phyloP scores from a whole-genome alignment of 2,888 invertebrate genomes.

The Acleris sparsana region DNA sequence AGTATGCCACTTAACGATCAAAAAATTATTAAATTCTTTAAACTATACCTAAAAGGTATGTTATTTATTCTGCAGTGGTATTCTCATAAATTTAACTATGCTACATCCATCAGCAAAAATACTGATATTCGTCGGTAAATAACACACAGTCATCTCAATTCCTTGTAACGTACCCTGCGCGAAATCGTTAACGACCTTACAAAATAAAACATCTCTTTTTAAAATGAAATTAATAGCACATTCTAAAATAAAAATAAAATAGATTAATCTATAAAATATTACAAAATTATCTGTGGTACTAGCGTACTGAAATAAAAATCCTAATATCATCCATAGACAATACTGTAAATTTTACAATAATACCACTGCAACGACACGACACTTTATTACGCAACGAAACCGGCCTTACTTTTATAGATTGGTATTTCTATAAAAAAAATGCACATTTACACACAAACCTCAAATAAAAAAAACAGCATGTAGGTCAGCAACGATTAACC shows the following conservation, averaged over 20 bases:
- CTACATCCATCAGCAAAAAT: slow-evolving; percentile 18
- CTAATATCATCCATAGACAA: slow-evolving; percentile 20
- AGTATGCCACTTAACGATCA: no score
- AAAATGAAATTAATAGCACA: slow-evolving; percentile 14
- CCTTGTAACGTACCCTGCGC: slow-evolving; percentile 34
- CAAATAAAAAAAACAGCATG: no score
- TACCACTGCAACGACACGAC: slow-evolving; percentile 40
- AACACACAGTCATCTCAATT: slow-evolving; percentile 28
- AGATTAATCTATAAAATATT: background rate
- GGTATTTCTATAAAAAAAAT: no score
- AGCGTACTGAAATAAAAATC: slow-evolving; percentile 17
- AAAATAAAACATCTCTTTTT: slow-evolving; percentile 32
- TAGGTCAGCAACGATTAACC: no score
- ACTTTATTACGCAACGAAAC: slow-evolving; percentile 55
- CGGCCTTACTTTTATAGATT: background rate
- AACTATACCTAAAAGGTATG: no score
- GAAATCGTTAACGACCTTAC: slow-evolving; percentile 13
- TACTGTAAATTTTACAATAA: slow-evolving; percentile 42
- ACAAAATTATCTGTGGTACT: background rate
- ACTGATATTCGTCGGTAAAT: slow-evolving; percentile 17
- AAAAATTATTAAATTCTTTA: no score
- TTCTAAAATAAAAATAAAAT: slow-evolving; percentile 2
- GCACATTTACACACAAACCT: no score
- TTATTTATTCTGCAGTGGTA: slow-evolving; percentile 43
- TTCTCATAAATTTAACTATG: slow-evolving; percentile 43